Conservation (phyloP, 2,888 invertebrate species). For the Pteria penguin region DNA sequence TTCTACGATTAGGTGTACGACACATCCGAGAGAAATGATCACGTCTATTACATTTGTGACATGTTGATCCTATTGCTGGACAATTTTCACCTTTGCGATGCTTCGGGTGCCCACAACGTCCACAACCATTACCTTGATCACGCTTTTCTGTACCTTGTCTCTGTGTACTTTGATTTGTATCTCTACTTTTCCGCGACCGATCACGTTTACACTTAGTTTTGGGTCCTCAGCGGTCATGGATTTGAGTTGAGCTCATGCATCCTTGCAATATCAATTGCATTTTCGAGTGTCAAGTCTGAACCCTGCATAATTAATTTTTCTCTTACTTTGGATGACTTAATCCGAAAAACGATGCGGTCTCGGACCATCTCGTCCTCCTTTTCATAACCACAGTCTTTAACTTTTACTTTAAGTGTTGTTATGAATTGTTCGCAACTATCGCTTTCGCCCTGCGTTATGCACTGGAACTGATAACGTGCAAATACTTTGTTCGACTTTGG, state of each 20-base stretch:
- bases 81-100: slow-evolving; percentile 16
- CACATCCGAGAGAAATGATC: slow-evolving; percentile 43
- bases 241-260: slow-evolving; percentile 45
- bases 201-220: slow-evolving; percentile 12
- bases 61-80: slow-evolving; percentile 35
- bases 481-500: slow-evolving; percentile 46
- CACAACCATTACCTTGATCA: background rate
- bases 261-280: slow-evolving; percentile 37
- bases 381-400: slow-evolving; percentile 37
- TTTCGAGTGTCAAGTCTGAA: slow-evolving; percentile 35
- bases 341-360: slow-evolving; percentile 47
- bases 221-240: slow-evolving; percentile 35
- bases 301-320: slow-evolving; percentile 44
- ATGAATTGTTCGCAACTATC: slow-evolving; percentile 49
- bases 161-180: background rate
- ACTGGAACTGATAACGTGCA: slow-evolving; percentile 41
- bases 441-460: slow-evolving; percentile 31
- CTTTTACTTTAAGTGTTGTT: slow-evolving; percentile 37
- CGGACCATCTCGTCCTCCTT: slow-evolving; percentile 41
- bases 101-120: background rate
- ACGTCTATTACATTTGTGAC: slow-evolving; percentile 34
- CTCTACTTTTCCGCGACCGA: background rate
- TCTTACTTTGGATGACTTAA: slow-evolving; percentile 31
- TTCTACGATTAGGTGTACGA: slow-evolving; percentile 4
- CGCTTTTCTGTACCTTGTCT: background rate